A percentile compares a stretch with the other conserved stretches of the same genome.
Evolutionary conservation across 2,113 vertebrate species (phyloP).

Genomic region (Phylloscopus trochiloides): DNA sequence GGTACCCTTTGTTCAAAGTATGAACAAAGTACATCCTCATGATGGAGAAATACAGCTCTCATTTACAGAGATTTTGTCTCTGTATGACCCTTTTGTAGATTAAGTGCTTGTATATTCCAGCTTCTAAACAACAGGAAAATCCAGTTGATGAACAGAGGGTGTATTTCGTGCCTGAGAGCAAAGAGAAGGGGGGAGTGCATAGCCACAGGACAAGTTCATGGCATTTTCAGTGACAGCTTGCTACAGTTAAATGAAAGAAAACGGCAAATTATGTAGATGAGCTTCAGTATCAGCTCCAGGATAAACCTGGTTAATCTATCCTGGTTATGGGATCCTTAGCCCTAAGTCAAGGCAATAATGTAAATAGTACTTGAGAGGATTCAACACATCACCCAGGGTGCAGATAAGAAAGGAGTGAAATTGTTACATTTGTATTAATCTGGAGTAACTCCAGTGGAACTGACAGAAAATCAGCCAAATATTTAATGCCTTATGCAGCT

Average conservation of each 20-base stretch:
- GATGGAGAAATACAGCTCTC: neutral
- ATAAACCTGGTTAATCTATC: neutral
- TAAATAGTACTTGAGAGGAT: neutral
- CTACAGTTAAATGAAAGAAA: neutral
- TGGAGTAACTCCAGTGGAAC: neutral
- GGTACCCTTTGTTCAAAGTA: neutral
- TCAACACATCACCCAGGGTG: neutral
- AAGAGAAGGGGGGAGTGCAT: neutral
- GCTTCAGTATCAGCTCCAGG: neutral
- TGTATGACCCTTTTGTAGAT: neutral
- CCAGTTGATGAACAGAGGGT: neutral
- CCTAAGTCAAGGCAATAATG: neutral
- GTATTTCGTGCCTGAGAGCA: neutral
- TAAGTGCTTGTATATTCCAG: neutral
- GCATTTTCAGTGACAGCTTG: neutral
- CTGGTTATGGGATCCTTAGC: neutral
- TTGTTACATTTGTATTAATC: neutral
- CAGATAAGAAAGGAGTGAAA: neutral
- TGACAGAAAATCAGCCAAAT: neutral
- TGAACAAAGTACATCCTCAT: neutral
- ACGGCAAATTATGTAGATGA: neutral
- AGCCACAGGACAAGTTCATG: neutral
- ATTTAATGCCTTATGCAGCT: neutral
- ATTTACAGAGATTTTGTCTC: neutral
- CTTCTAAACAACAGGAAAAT: neutral